phyloP scores from a whole-genome alignment of 2,113 vertebrate genomes.

The Coreoperca whiteheadi region DNA sequence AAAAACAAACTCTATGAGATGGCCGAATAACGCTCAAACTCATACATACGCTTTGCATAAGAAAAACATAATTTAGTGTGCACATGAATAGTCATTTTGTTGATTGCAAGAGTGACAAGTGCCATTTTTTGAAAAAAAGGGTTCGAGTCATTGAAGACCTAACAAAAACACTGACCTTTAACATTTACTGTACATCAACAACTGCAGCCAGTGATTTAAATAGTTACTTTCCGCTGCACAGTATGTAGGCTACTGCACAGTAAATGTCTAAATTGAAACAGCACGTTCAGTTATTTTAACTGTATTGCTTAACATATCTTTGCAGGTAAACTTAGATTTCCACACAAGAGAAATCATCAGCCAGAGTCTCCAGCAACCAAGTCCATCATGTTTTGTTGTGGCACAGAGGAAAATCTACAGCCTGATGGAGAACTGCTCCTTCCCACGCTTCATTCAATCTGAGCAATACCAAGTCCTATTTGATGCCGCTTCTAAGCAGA shows the following conservation, averaged over 20 bases:
- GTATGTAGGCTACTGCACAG: background rate
- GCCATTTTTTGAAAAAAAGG: background rate
- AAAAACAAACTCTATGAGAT: background rate
- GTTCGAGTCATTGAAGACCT: background rate
- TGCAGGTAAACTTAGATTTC: conserved; percentile 88
- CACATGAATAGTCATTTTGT: background rate
- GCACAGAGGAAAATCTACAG: conserved; percentile 85
- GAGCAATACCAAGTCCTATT: conserved; percentile 83
- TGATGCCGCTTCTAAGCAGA: conserved; percentile 20
- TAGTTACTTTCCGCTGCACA: background rate
- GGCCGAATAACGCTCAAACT: background rate
- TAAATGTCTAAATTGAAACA: background rate
- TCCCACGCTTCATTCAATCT: conserved; percentile 84
- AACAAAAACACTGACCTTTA: background rate
- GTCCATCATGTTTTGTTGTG: conserved; percentile 80
- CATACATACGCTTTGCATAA: background rate
- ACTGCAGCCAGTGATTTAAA: conserved; percentile 2
- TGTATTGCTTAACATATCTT: background rate
- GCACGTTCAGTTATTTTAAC: background rate
- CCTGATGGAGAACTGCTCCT: conserved; percentile 86
- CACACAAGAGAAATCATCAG: conserved; percentile 77
- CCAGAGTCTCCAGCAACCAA: conserved; percentile 80
- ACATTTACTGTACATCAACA: background rate
- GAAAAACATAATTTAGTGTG: background rate
- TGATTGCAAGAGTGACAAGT: background rate